phyloP scores from a whole-genome alignment of 2,797 vertebrate genomes.

The Danio jaintianensis region DNA sequence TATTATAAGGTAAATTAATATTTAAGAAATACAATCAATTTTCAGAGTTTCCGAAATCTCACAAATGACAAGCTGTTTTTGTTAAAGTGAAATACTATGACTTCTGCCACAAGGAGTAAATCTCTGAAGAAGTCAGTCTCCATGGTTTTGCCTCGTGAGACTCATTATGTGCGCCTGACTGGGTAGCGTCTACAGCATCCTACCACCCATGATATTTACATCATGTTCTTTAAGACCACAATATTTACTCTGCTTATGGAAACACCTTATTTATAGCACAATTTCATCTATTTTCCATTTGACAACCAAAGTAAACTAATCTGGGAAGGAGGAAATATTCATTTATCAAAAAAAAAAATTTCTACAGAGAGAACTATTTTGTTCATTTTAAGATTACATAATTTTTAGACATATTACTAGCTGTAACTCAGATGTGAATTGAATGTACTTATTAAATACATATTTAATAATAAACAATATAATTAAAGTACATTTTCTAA shows the following conservation, averaged over 20 bases:
- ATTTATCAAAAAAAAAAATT: not conserved
- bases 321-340: not conserved
- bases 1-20: not conserved
- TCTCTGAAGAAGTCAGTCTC: slow-evolving; percentile 68
- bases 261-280: slow-evolving; percentile 36
- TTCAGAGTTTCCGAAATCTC: not conserved
- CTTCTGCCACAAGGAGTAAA: slow-evolving; percentile 42
- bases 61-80: slow-evolving; percentile 17
- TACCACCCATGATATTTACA: slow-evolving; percentile 61
- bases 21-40: not conserved
- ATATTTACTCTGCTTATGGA: slow-evolving; percentile 32
- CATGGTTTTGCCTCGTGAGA: slow-evolving; percentile 71
- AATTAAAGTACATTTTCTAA: not conserved
- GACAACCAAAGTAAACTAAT: not conserved
- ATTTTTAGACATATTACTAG: not conserved
- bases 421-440: not conserved
- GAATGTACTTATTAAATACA: not conserved
- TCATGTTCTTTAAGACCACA: slow-evolving; percentile 58
- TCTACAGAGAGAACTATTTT: not conserved
- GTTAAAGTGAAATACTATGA: slow-evolving; percentile 2
- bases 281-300: slow-evolving; percentile 5
- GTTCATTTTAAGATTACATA: not conserved
- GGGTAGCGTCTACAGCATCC: slow-evolving; percentile 65
- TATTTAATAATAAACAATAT: not conserved
- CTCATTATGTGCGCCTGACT: slow-evolving; percentile 73